Conservation (phyloP, 2,113 vertebrate species). For the Phoxinus phoxinus region DNA sequence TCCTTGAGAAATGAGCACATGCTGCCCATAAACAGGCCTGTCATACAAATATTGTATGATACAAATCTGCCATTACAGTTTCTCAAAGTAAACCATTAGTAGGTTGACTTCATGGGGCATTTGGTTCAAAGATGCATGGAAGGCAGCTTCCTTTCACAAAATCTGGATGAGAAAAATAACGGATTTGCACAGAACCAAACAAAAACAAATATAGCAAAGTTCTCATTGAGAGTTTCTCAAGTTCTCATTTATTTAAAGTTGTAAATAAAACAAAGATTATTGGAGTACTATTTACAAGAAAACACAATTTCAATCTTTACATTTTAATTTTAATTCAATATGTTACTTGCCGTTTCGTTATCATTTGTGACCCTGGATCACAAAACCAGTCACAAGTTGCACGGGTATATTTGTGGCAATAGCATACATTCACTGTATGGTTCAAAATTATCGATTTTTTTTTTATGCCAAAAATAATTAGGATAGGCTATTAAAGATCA, state of each 20-base stretch:
- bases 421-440: no score
- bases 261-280: not conserved
- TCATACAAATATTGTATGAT: not conserved
- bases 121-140: not conserved
- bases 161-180: conserved; percentile 7
- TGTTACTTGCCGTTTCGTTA: not conserved
- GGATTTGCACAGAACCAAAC: not conserved
- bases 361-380: no score
- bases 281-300: not conserved
- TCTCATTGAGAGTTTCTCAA: not conserved
- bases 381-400: no score
- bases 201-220: not conserved
- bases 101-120: not conserved
- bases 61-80: not conserved
- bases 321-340: not conserved
- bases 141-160: not conserved
- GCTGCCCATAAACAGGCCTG: not conserved
- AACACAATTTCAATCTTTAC: not conserved
- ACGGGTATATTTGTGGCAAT: no score
- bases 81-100: not conserved
- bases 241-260: no score
- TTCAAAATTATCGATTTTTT: no score
- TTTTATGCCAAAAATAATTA: no score
- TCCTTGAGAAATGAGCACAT: conserved; percentile 36
- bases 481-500: no score